Conservation (phyloP, 2,888 invertebrate species). For the Cerceris rybyensis region DNA sequence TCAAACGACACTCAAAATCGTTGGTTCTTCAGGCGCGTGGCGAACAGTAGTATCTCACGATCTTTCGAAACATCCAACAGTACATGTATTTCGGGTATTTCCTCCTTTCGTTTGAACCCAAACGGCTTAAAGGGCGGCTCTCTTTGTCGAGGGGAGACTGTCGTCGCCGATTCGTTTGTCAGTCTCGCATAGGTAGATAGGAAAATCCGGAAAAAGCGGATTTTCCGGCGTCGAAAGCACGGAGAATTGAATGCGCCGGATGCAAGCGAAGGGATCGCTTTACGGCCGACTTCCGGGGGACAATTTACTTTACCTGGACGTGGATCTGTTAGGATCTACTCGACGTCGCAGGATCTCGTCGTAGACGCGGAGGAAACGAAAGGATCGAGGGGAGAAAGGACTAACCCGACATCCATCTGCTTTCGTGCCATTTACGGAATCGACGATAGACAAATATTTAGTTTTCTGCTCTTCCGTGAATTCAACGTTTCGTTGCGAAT, state of each 20-base stretch:
- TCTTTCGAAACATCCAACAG: conserved; percentile 23
- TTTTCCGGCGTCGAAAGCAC: conserved; percentile 58
- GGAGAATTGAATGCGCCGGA: conserved; percentile 67
- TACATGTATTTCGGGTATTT: conserved; percentile 2
- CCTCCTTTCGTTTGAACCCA: conserved; percentile 8
- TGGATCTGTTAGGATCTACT: background rate
- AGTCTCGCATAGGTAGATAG: conserved; percentile 18
- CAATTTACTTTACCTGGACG: conserved; percentile 38
- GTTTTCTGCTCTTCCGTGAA: conserved; percentile 37
- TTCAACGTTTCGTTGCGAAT: background rate
- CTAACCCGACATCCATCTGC: conserved; percentile 39
- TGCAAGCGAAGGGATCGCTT: conserved; percentile 59
- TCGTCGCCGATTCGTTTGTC: conserved; percentile 36
- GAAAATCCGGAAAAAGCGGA: conserved; percentile 71
- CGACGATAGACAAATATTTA: conserved; percentile 60
- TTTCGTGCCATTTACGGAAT: conserved; percentile 39
- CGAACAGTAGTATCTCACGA: background rate
- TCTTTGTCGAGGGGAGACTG: conserved; percentile 32
- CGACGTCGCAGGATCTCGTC: background rate
- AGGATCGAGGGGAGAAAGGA: conserved; percentile 30
- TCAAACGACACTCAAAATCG: conserved; percentile 6
- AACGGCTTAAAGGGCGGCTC: conserved; percentile 16
- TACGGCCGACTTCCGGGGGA: conserved; percentile 69
- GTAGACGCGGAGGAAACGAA: conserved; percentile 1
- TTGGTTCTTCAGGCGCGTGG: conserved; percentile 31